A percentile compares a stretch with the other conserved stretches of the same genome.
These are phyloP conservation scores for Mastigias papua DNA, from an alignment of 30 jellyfish, hydroid and myxozoan genomes.

Conservation along the genomic window DNA sequence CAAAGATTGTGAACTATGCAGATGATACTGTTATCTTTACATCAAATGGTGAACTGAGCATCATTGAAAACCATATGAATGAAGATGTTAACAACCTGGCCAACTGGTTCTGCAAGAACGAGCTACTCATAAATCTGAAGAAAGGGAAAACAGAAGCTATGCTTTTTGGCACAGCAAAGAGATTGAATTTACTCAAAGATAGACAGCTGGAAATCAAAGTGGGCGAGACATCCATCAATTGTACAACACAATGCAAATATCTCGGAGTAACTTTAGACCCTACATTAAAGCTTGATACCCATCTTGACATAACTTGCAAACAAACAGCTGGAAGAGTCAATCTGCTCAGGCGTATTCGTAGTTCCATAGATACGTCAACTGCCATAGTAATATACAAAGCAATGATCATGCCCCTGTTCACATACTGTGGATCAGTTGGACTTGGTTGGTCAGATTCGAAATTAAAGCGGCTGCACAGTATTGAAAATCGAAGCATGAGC, in stretches of 20 bases:
- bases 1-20: constrained; percentile 37
- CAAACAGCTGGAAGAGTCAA: constrained; percentile 61
- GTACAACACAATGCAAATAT: constrained; percentile 38
- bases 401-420: constrained; percentile 60
- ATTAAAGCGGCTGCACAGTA: constrained; percentile 42
- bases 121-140: constrained; percentile 27
- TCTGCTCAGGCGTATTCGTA: constrained; percentile 69
- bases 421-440: constrained; percentile 56
- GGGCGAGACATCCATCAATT: constrained; percentile 27
- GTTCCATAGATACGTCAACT: constrained; percentile 61
- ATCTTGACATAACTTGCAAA: constrained; percentile 50
- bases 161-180: constrained; percentile 54
- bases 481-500: constrained; percentile 39
- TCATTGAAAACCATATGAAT: constrained; percentile 18
- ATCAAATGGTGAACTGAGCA: constrained; percentile 13
- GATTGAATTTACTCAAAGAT: background rate
- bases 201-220: constrained; percentile 49
- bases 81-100: constrained; percentile 19
- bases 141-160: constrained; percentile 38
- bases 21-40: constrained; percentile 42
- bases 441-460: constrained; percentile 53
- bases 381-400: constrained; percentile 16
- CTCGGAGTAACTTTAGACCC: constrained; percentile 53
- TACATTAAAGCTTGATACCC: constrained; percentile 51
- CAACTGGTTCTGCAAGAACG: constrained; percentile 32